A percentile compares a stretch with the other conserved stretches of the same genome.
phyloP scores from a whole-genome alignment of 37 sponge, comb jelly and placozoan species.

The Beroe forskalii region DNA sequence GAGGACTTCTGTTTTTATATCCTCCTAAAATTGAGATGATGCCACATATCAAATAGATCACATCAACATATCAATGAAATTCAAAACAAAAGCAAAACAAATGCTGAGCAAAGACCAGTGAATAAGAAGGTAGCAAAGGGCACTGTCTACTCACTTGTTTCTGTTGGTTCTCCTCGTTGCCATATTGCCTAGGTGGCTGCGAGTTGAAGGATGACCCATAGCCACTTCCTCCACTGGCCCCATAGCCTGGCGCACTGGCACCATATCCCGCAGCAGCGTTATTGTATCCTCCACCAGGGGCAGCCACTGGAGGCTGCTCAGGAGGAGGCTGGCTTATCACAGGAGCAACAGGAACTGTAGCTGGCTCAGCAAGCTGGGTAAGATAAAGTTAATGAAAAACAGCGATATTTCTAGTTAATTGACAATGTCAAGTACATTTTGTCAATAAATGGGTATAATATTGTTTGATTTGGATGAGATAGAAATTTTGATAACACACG shows the following conservation, averaged over 20 bases:
- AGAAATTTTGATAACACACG: too few relatives aligned
- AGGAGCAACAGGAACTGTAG: slow-evolving; percentile 30
- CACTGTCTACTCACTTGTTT: slow-evolving; percentile 40
- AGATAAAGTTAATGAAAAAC: too few relatives aligned
- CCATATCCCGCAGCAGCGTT: neutral
- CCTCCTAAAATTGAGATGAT: slow-evolving; percentile 45
- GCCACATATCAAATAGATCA: neutral
- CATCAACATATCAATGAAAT: neutral
- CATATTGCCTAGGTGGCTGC: slow-evolving; percentile 48
- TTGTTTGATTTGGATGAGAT: too few relatives aligned
- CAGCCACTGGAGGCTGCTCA: neutral
- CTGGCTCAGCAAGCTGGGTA: slow-evolving; percentile 23
- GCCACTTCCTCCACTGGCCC: neutral
- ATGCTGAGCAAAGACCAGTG: slow-evolving; percentile 15
- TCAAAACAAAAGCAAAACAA: neutral
- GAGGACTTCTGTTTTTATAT: slow-evolving; percentile 59
- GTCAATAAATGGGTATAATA: too few relatives aligned
- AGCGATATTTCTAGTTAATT: too few relatives aligned
- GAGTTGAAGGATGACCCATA: slow-evolving; percentile 59
- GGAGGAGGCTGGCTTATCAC: slow-evolving; percentile 10
- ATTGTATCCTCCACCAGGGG: neutral
- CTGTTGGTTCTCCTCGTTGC: slow-evolving; percentile 18
- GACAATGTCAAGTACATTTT: too few relatives aligned
- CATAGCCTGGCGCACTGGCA: neutral
- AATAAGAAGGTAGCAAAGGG: too few relatives aligned